Conservation (phyloP, 2,113 vertebrate genomes). For the Malurus elegans region DNA sequence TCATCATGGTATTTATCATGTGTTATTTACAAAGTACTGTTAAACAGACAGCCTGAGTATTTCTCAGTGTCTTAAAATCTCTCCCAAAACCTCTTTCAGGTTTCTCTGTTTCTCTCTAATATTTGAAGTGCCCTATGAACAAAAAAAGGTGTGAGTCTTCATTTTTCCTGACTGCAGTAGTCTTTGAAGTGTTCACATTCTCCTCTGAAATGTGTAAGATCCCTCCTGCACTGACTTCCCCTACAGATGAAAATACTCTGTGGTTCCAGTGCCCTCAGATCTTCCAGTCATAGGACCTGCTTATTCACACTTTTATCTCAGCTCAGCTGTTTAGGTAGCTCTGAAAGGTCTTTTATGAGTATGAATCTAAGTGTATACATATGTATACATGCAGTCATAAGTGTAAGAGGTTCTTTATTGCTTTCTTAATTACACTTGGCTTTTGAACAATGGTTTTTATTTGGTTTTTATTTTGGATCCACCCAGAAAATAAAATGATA, state of each 20-base stretch:
- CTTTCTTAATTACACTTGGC: not conserved
- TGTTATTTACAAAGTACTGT: not conserved
- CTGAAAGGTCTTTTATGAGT: not conserved
- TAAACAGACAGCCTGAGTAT: not conserved
- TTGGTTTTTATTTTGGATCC: not conserved
- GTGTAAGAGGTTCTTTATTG: not conserved
- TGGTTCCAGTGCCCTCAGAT: not conserved
- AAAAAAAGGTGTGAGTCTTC: not conserved
- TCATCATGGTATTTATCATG: not conserved
- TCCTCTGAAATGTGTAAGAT: not conserved
- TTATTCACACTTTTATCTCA: not conserved
- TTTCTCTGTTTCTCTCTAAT: not conserved
- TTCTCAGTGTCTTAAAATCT: not conserved
- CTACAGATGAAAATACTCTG: not conserved
- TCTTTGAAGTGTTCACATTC: not conserved
- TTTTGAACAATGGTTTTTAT: not conserved
- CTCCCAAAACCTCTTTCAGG: not conserved
- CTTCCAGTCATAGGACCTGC: not conserved
- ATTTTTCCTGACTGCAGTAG: not conserved
- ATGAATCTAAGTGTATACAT: not conserved
- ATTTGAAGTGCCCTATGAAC: not conserved
- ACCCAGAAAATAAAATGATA: not conserved
- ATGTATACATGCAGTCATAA: not conserved
- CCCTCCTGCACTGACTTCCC: not conserved
- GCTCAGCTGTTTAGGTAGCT: not conserved